phyloP scores from a whole-genome alignment of 1,140 invertebrate species.

The Tetramorium alpestre region DNA sequence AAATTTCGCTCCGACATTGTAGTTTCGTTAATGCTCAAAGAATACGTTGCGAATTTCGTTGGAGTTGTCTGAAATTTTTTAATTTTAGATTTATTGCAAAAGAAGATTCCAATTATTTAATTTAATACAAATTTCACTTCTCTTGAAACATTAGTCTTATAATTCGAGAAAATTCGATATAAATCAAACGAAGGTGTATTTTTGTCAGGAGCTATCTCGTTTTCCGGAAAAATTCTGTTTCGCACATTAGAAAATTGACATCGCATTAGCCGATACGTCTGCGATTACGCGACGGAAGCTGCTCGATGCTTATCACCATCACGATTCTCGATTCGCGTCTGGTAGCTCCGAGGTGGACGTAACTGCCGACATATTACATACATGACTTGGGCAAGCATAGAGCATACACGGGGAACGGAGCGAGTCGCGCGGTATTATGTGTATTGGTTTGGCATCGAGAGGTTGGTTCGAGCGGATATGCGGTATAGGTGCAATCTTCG shows the following conservation, averaged over 20 bases:
- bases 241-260: not conserved
- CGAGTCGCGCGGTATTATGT: constrained; percentile 59
- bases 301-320: constrained; percentile 9
- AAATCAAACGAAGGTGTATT: not conserved
- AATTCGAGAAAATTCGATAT: not conserved
- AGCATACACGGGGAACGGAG: constrained; percentile 13
- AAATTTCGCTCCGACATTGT: not conserved
- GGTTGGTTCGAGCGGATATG: constrained; percentile 58
- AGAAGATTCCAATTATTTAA: not conserved
- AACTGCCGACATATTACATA: constrained; percentile 56
- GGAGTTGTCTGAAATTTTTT: not conserved
- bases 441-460: constrained; percentile 64
- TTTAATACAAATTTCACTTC: not conserved
- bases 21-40: not conserved
- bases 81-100: not conserved
- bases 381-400: constrained; percentile 21
- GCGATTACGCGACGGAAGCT: not conserved
- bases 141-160: not conserved
- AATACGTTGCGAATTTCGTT: not conserved
- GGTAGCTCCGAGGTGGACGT: not conserved
- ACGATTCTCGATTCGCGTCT: constrained; percentile 11
- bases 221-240: not conserved
- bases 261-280: not conserved
- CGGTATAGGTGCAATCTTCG: constrained; percentile 82
- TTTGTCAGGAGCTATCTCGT: not conserved